A percentile compares a stretch with the other conserved stretches of the same genome.
Conservation (phyloP, 1,140 invertebrate genomes). For the Drosophila oshimai region DNA sequence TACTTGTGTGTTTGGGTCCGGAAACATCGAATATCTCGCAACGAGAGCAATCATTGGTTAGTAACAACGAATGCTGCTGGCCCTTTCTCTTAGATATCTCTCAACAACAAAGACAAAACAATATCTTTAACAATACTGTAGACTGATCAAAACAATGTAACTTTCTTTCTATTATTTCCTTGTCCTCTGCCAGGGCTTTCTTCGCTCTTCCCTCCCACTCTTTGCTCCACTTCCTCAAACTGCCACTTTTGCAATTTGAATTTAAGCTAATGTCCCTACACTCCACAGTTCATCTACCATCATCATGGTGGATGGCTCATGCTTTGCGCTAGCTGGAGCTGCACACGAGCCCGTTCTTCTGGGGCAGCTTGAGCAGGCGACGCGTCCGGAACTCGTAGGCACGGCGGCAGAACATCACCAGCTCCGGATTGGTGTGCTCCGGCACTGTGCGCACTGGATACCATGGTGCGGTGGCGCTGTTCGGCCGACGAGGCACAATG, state of each 20-base stretch:
- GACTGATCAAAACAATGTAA: conserved; percentile 30
- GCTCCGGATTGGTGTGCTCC: conserved; percentile 89
- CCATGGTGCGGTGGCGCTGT: conserved; percentile 4
- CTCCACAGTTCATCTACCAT: neutral
- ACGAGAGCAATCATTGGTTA: conserved; percentile 16
- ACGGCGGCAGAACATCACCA: conserved; percentile 96
- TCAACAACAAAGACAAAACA: conserved; percentile 18
- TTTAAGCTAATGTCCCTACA: conserved; percentile 37
- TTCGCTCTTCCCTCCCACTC: neutral
- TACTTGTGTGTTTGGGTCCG: neutral
- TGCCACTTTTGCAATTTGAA: neutral
- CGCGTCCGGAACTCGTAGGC: conserved; percentile 97
- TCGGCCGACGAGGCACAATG: conserved; percentile 60
- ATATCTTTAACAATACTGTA: conserved; percentile 50
- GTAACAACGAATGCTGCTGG: conserved; percentile 18
- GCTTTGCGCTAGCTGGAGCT: conserved; percentile 45
- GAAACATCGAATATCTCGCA: neutral
- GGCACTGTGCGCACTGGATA: conserved; percentile 85
- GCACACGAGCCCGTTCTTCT: conserved; percentile 56
- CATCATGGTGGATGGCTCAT: neutral
- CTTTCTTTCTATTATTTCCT: neutral
- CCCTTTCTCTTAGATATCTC: neutral
- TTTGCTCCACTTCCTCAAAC: neutral
- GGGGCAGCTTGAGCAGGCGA: conserved; percentile 88
- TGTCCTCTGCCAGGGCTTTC: conserved; percentile 15